Base-by-base conservation (phyloP, 2,888 invertebrate species). In the Spisula solida region DNA sequence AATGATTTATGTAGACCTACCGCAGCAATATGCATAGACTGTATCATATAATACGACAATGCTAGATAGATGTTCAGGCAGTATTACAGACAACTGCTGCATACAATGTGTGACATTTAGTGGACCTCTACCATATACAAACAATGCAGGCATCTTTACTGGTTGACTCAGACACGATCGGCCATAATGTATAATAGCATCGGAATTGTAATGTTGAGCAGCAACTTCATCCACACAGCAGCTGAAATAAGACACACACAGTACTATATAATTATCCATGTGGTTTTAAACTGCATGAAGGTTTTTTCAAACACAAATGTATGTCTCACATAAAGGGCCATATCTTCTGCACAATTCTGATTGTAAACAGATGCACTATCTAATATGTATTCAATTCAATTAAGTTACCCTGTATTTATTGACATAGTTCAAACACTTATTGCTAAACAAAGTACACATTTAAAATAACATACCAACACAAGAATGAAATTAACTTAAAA, bases 221-320 rank as follows among this genome's bases (percentile, higher is more conserved):
- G 99, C 98, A 55, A 99, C 98, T 95, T 98, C 98, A 96, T 99
- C 99, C 2, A 98, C 98, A 96, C 99, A 99, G 96, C 99, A 99
- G 96, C 98, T 98, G 96, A 80, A 95, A 51, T 47, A 86, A 47
- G 80, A 81, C 16, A 60, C 20, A 70, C 41, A 25, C 31, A 34
- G 31, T n/a, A 60, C 41, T 41, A 41, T 41, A 41, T 41, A 41
- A 5, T n/a, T n/a, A n/a, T n/a, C n/a, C n/a, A n/a, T n/a, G n/a
- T n/a, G n/a, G n/a, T n/a, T n/a, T n/a, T n/a, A n/a, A n/a, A n/a
- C n/a, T n/a, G n/a, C n/a, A n/a, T n/a, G n/a, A n/a, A n/a, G n/a
- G n/a, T n/a, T n/a, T n/a, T n/a, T n/a, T n/a, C n/a, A n/a, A n/a
- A n/a, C n/a, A n/a, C n/a, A n/a, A n/a, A n/a, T n/a, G n/a, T n/a